These are phyloP conservation scores for Mesoclemmys tuberculata DNA, from an alignment of 2,113 vertebrate species.

Conservation along the genomic window DNA sequence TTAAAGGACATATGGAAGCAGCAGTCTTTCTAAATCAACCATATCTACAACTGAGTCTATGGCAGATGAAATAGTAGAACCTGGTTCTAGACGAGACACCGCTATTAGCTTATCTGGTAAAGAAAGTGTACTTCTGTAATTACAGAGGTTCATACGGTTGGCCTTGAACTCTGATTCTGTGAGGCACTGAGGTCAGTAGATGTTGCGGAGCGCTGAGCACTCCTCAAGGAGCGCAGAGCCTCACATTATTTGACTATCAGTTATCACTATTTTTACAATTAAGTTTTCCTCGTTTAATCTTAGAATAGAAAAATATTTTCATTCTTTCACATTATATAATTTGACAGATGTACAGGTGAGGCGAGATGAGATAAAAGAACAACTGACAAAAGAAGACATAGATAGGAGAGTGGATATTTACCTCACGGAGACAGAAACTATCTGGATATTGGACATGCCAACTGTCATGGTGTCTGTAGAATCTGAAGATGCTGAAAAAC, in stretches of 20 bases:
- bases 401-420: constrained; percentile 75
- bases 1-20: constrained; percentile 82
- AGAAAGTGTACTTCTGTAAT: neutral
- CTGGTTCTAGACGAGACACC: constrained; percentile 67
- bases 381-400: constrained; percentile 78
- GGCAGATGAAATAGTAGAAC: constrained; percentile 78
- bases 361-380: constrained; percentile 65
- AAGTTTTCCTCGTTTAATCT: fast-evolving
- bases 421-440: constrained; percentile 83
- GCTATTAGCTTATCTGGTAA: constrained; percentile 79
- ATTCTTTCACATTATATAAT: neutral
- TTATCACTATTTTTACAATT: neutral
- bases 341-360: constrained; percentile 74
- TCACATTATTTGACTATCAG: neutral
- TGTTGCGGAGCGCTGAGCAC: neutral
- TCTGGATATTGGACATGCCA: constrained; percentile 84
- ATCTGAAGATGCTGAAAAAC: constrained; percentile 76
- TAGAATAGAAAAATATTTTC: neutral
- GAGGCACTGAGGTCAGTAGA: neutral
- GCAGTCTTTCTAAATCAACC: constrained; percentile 78
- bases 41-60: constrained; percentile 69
- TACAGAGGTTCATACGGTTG: fast-evolving
- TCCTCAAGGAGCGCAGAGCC: neutral
- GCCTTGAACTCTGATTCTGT: neutral
- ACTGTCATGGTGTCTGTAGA: constrained; percentile 78